A percentile compares a stretch with the other conserved stretches of the same genome.
These are phyloP conservation scores for Thomomys bottae DNA, from an alignment of 2,113 vertebrate species.

Conservation along the genomic window DNA sequence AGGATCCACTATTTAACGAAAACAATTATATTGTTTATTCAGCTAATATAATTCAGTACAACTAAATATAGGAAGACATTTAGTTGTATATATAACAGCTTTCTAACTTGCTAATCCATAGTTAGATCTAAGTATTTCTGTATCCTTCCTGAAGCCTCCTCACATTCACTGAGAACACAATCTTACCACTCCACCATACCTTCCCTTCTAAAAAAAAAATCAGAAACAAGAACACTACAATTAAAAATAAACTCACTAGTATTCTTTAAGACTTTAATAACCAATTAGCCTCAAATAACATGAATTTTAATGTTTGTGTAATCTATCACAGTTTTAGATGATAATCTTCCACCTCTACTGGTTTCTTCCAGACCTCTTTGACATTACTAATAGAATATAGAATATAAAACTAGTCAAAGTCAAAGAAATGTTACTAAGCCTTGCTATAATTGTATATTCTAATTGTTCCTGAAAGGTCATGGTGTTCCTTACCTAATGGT, in stretches of 20 bases:
- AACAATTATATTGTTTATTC: constrained; percentile 38
- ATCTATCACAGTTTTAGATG: neutral
- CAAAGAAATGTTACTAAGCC: neutral
- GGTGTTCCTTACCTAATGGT: neutral
- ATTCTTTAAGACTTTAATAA: neutral
- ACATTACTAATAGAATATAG: neutral
- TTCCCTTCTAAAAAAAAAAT: constrained; percentile 17
- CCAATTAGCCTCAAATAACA: neutral
- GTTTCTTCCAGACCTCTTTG: neutral
- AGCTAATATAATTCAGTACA: constrained; percentile 24
- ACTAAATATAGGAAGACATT: neutral
- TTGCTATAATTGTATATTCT: neutral
- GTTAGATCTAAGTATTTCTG: neutral
- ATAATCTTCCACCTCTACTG: neutral
- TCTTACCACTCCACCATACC: neutral
- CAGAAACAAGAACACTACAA: neutral
- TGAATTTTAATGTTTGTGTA: neutral
- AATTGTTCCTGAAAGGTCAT: neutral
- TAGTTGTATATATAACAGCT: neutral
- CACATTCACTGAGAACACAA: neutral
- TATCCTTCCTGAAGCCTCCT: neutral
- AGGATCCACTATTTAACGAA: constrained; percentile 41
- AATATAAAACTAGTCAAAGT: neutral
- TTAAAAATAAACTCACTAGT: neutral
- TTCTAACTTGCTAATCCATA: too few species aligned